Percentiles rank a stretch among this genome's conserved stretches.
These are phyloP conservation scores for Notolabrus celidotus DNA, from an alignment of 2,797 vertebrate species.

Conservation along the genomic window DNA sequence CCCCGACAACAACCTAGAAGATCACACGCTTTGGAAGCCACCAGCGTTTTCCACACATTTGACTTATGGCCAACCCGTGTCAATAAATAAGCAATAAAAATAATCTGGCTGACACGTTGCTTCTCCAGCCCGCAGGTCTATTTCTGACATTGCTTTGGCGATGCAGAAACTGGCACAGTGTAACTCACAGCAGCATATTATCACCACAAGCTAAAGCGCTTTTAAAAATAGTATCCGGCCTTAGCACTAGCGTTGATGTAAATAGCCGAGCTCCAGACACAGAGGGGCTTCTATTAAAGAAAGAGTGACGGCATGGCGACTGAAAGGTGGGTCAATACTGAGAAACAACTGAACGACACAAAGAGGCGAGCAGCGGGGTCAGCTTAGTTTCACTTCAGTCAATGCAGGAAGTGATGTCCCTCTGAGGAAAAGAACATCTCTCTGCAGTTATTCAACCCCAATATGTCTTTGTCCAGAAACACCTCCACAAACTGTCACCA, in stretches of 20 bases:
- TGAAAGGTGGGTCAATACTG: conserved; percentile 47
- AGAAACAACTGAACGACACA: conserved; percentile 21
- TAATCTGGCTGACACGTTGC: conserved; percentile 1
- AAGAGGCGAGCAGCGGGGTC: not conserved
- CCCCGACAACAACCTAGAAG: conserved; percentile 26
- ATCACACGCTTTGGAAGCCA: conserved; percentile 17
- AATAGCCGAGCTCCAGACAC: conserved; percentile 59
- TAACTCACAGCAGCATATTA: conserved; percentile 28
- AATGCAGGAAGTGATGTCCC: not conserved
- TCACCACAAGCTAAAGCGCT: conserved; percentile 36
- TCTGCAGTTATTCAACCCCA: conserved; percentile 3
- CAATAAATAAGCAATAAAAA: conserved; percentile 39
- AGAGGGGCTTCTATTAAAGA: conserved; percentile 61
- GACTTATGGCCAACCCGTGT: conserved; percentile 16
- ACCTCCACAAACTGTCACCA: not conserved
- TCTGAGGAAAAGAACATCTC: not conserved
- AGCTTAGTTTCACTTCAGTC: conserved; percentile 8
- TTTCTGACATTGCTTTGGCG: conserved; percentile 41
- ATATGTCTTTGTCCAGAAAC: not conserved
- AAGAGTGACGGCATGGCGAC: conserved; percentile 56
- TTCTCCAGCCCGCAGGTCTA: conserved; percentile 20
- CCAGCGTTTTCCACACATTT: not conserved
- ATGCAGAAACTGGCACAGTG: conserved; percentile 14
- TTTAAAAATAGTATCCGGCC: conserved; percentile 65
- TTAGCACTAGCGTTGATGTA: conserved; percentile 47